These are phyloP conservation scores for Eolophus roseicapilla DNA, from an alignment of 2,113 vertebrate genomes.

Conservation along the genomic window DNA sequence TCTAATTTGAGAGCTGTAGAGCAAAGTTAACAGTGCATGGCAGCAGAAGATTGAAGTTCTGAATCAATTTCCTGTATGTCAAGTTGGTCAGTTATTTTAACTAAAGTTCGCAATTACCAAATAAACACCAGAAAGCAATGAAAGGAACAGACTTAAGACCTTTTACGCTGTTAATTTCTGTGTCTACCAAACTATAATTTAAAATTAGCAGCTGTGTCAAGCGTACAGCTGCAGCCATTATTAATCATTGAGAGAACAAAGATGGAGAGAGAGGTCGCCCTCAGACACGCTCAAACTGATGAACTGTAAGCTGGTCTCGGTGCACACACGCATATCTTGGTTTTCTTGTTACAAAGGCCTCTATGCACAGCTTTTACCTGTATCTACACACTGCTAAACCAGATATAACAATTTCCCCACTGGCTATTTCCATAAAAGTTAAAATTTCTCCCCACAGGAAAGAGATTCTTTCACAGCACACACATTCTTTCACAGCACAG, in stretches of 20 bases:
- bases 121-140: not conserved
- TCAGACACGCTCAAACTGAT: not conserved
- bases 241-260: not conserved
- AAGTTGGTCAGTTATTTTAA: conserved; percentile 2
- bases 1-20: not conserved
- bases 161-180: conserved; percentile 12
- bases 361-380: not conserved
- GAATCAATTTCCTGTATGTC: conserved; percentile 28
- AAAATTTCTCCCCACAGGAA: not conserved
- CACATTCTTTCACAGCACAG: not conserved
- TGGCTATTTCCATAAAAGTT: not conserved
- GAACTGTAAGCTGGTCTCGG: not conserved
- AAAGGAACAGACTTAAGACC: not conserved
- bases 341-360: not conserved
- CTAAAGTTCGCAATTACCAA: conserved; percentile 5
- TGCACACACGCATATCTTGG: not conserved
- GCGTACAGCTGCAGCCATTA: not conserved
- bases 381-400: not conserved
- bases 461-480: not conserved
- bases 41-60: conserved; percentile 26
- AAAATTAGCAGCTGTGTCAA: not conserved
- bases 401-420: not conserved
- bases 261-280: not conserved
- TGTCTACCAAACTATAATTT: conserved; percentile 7
- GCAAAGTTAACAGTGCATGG: not conserved